A percentile compares a stretch with the other conserved stretches of the same genome.
Conservation (phyloP, 2,888 invertebrate species). For the Liodrosophila aerea region DNA sequence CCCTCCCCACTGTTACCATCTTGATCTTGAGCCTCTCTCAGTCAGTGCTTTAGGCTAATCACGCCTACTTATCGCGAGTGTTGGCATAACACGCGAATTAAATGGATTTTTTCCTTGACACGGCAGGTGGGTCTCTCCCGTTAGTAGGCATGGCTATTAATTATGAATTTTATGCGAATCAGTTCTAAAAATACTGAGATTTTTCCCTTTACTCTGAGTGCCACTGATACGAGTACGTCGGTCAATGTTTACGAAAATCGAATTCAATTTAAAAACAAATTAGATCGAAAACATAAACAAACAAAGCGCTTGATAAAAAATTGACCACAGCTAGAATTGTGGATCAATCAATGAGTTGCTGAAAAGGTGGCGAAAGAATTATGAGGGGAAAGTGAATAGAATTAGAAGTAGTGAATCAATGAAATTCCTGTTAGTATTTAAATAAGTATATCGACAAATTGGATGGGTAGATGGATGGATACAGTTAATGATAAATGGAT, state of each 20-base stretch:
- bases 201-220: slow-evolving; percentile 1
- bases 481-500: no score
- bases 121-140: slow-evolving; percentile 30
- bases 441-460: no score
- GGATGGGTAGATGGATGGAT: no score
- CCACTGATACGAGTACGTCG: slow-evolving; percentile 10
- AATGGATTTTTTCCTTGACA: slow-evolving; percentile 26
- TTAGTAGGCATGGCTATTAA: slow-evolving; percentile 12
- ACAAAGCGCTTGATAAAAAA: slow-evolving; percentile 38
- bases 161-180: slow-evolving; percentile 42
- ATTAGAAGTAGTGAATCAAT: background rate
- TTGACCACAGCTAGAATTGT: slow-evolving; percentile 18
- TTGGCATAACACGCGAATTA: slow-evolving; percentile 16
- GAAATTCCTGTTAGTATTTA: background rate
- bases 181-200: slow-evolving; percentile 26
- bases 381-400: slow-evolving; percentile 2
- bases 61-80: slow-evolving; percentile 37
- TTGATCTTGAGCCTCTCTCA: slow-evolving; percentile 40
- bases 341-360: slow-evolving; percentile 30
- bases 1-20: slow-evolving; percentile 16
- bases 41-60: slow-evolving; percentile 31
- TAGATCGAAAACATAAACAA: slow-evolving; percentile 50
- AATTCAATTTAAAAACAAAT: slow-evolving; percentile 49
- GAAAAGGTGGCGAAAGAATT: slow-evolving; percentile 13
- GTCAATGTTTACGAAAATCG: slow-evolving; percentile 37